Percentiles rank a stretch among this genome's conserved stretches.
These are phyloP conservation scores for Furnarius figulus DNA, from an alignment of 2,113 vertebrate genomes.

Conservation along the genomic window DNA sequence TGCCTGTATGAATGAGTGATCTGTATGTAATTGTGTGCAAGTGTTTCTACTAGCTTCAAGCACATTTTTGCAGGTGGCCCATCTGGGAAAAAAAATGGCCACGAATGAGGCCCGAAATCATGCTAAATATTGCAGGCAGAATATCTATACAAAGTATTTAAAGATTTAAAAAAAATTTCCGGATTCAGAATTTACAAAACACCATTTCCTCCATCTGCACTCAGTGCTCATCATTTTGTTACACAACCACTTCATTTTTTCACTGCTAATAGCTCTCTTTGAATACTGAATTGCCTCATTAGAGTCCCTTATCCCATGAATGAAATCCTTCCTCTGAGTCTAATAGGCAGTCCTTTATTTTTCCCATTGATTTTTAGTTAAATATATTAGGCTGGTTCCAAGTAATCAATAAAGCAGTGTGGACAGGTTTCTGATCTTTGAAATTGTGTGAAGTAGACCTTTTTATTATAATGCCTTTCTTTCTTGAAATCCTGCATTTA, in stretches of 20 bases:
- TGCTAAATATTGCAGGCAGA: slow-evolving; percentile 29
- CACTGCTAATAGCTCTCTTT: slow-evolving; percentile 35
- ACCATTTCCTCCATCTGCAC: slow-evolving; percentile 55
- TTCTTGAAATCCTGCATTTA: not conserved
- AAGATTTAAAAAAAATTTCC: not conserved
- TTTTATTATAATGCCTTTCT: not conserved
- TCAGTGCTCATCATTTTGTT: slow-evolving; percentile 33
- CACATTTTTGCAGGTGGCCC: slow-evolving; percentile 36
- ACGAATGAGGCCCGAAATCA: not conserved
- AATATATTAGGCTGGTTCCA: slow-evolving; percentile 1
- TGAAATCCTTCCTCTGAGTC: slow-evolving; percentile 51
- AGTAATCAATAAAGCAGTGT: slow-evolving; percentile 21
- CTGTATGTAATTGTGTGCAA: not conserved
- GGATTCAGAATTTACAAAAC: slow-evolving; percentile 44
- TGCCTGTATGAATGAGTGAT: not conserved
- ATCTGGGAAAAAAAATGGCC: not conserved
- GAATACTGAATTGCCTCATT: slow-evolving; percentile 59
- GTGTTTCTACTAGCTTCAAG: not conserved
- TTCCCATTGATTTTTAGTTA: slow-evolving; percentile 43
- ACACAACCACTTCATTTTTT: slow-evolving; percentile 34
- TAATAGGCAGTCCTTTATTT: slow-evolving; percentile 47
- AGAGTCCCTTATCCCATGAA: slow-evolving; percentile 45
- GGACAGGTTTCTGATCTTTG: not conserved
- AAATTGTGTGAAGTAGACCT: not conserved
- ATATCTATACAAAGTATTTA: slow-evolving; percentile 40